Evolutionary conservation across 2,113 vertebrate species (phyloP).

Genomic region (Drymodes brunneopygia): DNA sequence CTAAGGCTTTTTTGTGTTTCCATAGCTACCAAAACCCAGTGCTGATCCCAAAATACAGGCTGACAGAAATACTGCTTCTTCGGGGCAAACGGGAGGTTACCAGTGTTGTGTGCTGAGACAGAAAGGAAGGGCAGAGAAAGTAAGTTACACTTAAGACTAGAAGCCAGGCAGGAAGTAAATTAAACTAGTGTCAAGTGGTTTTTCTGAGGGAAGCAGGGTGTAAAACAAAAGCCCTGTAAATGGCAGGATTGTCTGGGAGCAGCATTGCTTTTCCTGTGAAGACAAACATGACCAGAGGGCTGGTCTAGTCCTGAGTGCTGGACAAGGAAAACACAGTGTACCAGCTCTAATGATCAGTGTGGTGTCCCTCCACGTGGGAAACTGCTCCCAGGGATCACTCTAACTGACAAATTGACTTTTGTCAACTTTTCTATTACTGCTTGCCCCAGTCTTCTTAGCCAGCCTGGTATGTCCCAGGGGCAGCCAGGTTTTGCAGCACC

Average conservation of each 20-base stretch:
- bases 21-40: not conserved
- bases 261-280: not conserved
- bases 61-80: not conserved
- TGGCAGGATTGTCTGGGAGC: not conserved
- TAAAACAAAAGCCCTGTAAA: not conserved
- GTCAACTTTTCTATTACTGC: not conserved
- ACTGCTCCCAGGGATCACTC: not conserved
- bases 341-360: not conserved
- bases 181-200: not conserved
- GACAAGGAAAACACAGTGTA: not conserved
- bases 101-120: rapidly evolving
- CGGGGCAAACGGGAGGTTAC: not conserved
- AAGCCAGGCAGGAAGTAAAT: not conserved
- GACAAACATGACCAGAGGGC: not conserved
- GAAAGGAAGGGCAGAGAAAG: not conserved
- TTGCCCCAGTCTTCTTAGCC: not conserved
- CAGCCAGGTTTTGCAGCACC: not conserved
- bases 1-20: conserved; percentile 30
- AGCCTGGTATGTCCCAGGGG: not conserved
- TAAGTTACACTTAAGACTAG: not conserved
- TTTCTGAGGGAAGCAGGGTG: not conserved
- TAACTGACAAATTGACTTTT: not conserved
- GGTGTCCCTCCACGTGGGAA: not conserved
- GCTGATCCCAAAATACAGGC: not conserved
- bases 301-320: not conserved